Evolutionary conservation across 1,140 invertebrate species (phyloP).

Genomic region (Tyrophagus putrescentiae): DNA sequence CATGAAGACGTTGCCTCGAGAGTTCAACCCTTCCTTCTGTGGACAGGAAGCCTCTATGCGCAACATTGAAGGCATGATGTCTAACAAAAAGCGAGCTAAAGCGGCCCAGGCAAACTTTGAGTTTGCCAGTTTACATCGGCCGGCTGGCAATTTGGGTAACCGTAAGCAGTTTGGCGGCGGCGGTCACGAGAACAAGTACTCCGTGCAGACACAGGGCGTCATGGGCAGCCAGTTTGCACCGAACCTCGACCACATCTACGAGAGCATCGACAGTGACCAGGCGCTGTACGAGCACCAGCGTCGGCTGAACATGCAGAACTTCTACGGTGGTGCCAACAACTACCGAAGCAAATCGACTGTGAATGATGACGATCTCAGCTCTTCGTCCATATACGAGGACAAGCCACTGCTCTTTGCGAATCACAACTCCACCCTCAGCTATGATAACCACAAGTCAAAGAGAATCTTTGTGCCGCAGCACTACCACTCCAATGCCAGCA

Average conservation of each 20-base stretch:
- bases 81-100: neutral
- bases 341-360: neutral
- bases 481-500: conserved; percentile 13
- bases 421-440: neutral
- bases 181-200: conserved; percentile 1
- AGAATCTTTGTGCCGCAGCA: neutral
- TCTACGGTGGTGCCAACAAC: neutral
- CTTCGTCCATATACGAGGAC: conserved; percentile 13
- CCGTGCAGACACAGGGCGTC: neutral
- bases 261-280: conserved; percentile 21
- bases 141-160: neutral
- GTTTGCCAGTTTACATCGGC: neutral
- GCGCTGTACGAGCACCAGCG: neutral
- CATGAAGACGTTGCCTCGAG: neutral
- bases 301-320: conserved; percentile 4
- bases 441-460: neutral
- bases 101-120: neutral
- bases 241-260: conserved; percentile 23
- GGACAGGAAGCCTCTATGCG: neutral
- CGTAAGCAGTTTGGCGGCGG: neutral
- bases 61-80: conserved; percentile 1
- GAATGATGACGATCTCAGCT: conserved; percentile 18
- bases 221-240: neutral
- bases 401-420: conserved; percentile 6
- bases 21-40: conserved; percentile 14